A percentile compares a stretch with the other conserved stretches of the same genome.
These are phyloP conservation scores for Erinaceus europaeus DNA, from an alignment of 2,113 vertebrate species.

Conservation along the genomic window DNA sequence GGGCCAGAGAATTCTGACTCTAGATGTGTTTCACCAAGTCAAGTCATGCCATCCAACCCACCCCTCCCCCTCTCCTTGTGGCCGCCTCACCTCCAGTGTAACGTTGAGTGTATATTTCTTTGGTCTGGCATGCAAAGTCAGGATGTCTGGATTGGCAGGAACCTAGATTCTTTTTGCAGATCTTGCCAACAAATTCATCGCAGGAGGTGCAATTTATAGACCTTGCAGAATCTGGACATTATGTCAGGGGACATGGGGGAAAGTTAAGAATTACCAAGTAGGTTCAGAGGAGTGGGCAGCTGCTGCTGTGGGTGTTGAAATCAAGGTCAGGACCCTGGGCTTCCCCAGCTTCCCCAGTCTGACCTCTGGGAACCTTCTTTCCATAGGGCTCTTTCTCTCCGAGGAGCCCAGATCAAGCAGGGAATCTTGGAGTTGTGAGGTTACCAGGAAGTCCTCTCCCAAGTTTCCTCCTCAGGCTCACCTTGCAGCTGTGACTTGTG, in stretches of 20 bases:
- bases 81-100: slow-evolving; percentile 50
- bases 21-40: background rate
- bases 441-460: background rate
- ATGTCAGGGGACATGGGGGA: background rate
- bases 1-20: background rate
- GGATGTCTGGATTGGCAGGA: slow-evolving; percentile 48
- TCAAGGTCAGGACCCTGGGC: background rate
- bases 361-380: background rate
- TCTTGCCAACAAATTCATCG: slow-evolving; percentile 34
- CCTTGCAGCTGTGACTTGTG: background rate
- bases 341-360: background rate
- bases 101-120: slow-evolving; percentile 20
- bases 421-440: background rate
- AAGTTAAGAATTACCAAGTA: background rate
- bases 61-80: background rate
- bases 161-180: slow-evolving; percentile 50
- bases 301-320: fast-evolving
- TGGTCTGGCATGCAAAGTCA: slow-evolving; percentile 62
- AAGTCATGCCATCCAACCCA: background rate
- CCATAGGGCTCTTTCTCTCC: background rate
- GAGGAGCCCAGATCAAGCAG: background rate
- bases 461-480: background rate
- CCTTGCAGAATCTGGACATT: background rate
- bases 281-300: too few relatives aligned
- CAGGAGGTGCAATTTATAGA: slow-evolving; percentile 30